A percentile compares a stretch with the other conserved stretches of the same genome.
Conservation (phyloP, 2,797 vertebrate genomes). For the Rhinophrynus dorsalis region DNA sequence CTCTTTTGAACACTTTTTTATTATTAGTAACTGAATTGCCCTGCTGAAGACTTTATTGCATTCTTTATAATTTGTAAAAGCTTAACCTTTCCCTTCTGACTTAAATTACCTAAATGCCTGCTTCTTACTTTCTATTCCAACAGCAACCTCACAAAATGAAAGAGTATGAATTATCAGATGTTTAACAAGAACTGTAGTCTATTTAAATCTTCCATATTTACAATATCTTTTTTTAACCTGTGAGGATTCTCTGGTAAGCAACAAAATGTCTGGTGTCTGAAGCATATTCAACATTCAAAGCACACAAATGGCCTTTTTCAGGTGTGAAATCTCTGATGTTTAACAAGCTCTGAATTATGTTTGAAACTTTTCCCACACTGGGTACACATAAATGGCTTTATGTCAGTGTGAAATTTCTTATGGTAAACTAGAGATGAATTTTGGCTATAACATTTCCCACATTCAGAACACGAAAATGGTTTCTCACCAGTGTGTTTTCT, state of each 20-base stretch:
- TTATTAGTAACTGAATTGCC: too few relatives aligned
- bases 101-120: too few relatives aligned
- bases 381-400: background rate
- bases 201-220: constrained; percentile 71
- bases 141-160: too few relatives aligned
- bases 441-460: background rate
- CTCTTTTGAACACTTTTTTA: too few relatives aligned
- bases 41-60: too few relatives aligned
- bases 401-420: background rate
- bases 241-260: constrained; percentile 71
- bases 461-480: background rate
- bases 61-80: too few relatives aligned
- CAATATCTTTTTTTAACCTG: constrained; percentile 67
- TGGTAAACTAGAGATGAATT: background rate
- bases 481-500: background rate
- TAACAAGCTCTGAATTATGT: background rate
- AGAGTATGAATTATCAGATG: constrained; percentile 75
- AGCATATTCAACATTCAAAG: constrained; percentile 76
- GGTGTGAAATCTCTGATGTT: background rate
- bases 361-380: background rate
- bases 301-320: constrained; percentile 75
- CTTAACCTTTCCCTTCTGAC: too few relatives aligned
- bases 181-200: constrained; percentile 62
- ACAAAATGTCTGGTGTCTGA: constrained; percentile 78
- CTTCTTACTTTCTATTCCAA: too few relatives aligned